phyloP scores from a whole-genome alignment of 2,113 vertebrate species.

The Apaloderma vittatum region DNA sequence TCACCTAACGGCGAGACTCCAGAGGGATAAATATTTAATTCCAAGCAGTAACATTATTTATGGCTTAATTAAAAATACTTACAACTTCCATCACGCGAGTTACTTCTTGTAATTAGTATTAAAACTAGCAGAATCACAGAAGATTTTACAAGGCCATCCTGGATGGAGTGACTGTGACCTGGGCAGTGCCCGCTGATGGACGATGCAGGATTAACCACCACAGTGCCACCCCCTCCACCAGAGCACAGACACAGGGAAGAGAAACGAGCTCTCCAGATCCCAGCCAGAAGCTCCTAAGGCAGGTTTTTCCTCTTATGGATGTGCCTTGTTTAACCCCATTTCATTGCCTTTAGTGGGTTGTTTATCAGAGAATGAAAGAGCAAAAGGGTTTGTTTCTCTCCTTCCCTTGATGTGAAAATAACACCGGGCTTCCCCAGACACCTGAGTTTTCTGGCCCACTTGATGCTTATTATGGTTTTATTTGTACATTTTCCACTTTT shows the following conservation, averaged over 20 bases:
- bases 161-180: background rate
- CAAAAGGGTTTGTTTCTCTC: background rate
- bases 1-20: background rate
- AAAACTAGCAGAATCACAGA: rapidly evolving
- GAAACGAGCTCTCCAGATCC: background rate
- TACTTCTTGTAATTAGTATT: background rate
- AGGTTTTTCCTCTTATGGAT: background rate
- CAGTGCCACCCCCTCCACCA: too few species aligned
- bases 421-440: background rate
- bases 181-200: too few species aligned
- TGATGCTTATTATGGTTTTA: background rate
- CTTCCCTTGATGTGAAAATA: background rate
- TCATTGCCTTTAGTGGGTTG: background rate
- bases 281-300: too few species aligned
- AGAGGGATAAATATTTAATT: conserved; percentile 26
- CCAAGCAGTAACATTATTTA: background rate
- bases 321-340: background rate
- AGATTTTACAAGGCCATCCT: background rate
- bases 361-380: background rate
- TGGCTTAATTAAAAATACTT: background rate
- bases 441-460: background rate
- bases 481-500: background rate
- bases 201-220: background rate
- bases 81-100: rapidly evolving
- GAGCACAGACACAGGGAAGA: background rate